Percentiles rank a stretch among this genome's conserved stretches.
phyloP scores from a whole-genome alignment of 2,888 invertebrate species.

The Mimas tiliae region DNA sequence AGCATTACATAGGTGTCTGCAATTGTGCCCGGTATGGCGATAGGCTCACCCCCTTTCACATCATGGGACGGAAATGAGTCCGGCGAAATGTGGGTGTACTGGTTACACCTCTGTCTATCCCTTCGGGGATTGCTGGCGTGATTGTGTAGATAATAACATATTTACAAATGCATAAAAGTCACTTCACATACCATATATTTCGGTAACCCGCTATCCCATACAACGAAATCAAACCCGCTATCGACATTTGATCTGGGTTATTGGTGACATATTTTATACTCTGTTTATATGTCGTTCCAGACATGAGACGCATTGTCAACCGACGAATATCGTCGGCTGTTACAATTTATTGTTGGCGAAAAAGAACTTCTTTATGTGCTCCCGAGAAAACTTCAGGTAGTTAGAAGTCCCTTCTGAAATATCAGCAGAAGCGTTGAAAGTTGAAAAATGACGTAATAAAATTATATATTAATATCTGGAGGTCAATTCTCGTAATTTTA shows the following conservation, averaged over 20 bases:
- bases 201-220: conserved; percentile 36
- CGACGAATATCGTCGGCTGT: conserved; percentile 46
- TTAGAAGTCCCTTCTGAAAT: not conserved
- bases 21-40: too few relatives aligned
- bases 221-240: conserved; percentile 35
- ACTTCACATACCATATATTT: too few relatives aligned
- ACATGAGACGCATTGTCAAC: conserved; percentile 53
- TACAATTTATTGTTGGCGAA: conserved; percentile 44
- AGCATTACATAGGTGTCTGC: too few relatives aligned
- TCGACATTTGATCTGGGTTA: conserved; percentile 58
- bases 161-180: too few relatives aligned
- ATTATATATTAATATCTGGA: conserved; percentile 5
- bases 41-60: too few relatives aligned
- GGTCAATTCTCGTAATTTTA: too few relatives aligned
- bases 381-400: conserved; percentile 20
- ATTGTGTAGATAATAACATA: too few relatives aligned
- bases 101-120: too few relatives aligned
- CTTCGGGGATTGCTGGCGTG: too few relatives aligned
- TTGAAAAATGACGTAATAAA: conserved; percentile 16
- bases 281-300: conserved; percentile 54
- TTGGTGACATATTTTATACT: conserved; percentile 70
- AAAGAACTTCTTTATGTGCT: conserved; percentile 20
- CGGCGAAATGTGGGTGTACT: too few relatives aligned
- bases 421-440: not conserved
- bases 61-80: too few relatives aligned